Evolutionary conservation across 2,113 vertebrate species (phyloP), one percentile per base, ranked within the genome.

Genomic region (Hoplias malabaricus): DNA sequence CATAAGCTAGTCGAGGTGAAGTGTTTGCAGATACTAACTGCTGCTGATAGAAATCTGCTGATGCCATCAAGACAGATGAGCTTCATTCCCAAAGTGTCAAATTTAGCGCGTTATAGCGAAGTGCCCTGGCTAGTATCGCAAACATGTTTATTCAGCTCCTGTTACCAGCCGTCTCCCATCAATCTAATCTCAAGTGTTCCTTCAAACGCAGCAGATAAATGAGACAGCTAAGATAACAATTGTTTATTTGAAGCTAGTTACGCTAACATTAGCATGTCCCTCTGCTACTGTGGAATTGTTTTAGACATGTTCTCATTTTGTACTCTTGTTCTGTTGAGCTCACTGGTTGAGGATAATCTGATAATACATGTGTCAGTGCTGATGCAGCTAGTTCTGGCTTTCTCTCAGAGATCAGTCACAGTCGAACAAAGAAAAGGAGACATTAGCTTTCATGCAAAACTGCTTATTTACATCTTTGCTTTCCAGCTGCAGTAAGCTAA

Each of bases 21-120:
- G 77, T 88, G 84, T 91, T 88, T 89, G 81, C 84, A 82, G 75
- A 80, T 80, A 67, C 77, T 85, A 89, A 92, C 87, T 19, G 88
- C 81, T 88, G 69, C 84, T 87, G 89, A 90, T 89, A 89, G 83
- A 78, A 72, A 93, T 93, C 91, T 91, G 90, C 90, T 91, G 90
- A 91, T 82, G 85, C 79, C 67, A 73, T 78, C 79, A 77, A 77
- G 73, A 46, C 67, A 66, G 69, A 81, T 72, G 72, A 23, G 74
- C 72, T 77, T 81, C 77, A 76, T 88, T 88, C 84, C 81, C 83
- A 86, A 87, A 89, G 87, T 90, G 91, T 89, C 90, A 69, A 80
- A 92, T 86, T 89, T 69, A 85, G 67, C 85, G 80, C 80, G 82
- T 92, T 90, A 21, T 53, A 90, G 90, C 90, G 91, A 87, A 86